Base-by-base conservation (phyloP, 1,140 invertebrate genomes). In the Episyrphus balteatus region DNA sequence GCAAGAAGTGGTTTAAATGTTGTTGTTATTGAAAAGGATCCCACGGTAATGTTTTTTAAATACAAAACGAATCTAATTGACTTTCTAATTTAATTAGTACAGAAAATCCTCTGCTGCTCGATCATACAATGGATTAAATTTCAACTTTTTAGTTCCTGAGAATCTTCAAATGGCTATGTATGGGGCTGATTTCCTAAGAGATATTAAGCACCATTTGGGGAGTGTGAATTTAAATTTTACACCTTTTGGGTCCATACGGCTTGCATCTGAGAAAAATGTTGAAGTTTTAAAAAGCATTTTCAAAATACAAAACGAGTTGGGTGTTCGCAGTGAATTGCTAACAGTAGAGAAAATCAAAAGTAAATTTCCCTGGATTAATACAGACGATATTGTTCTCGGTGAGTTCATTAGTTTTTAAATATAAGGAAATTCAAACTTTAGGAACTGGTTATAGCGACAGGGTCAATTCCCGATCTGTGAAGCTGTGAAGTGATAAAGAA, bases 81-180 rank as follows among this genome's bases (percentile, higher is more conserved):
- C 21, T 26, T 26, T 26, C 8, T 8, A 26, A 41, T 18, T 66
- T 68, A 55, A 79, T 39, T 69, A 97, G 90, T 95, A 92, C 62
- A 71, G 78, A 26, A 70, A 76, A 57, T 77, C 80, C 15, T 84
- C 89, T 12, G 84, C 86, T 7, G 78, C 81, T 46, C 68, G 92
- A 48, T 92, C 91, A 3, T 76, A 82, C 26, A 92, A 92, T 46
- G 86, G 87, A 2, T 69, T 98, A 41, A 75, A 89, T 31, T 93
- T 96, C 61, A 95, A 99, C 66, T 99, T 95, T 73, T 89, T 90
- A 5, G 58, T 94, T 2, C 78, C 83, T 48, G 94, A 98, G 74
- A 97, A 98, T 72, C 87, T 98, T 44, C 72, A 88, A 61, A 86
- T 99, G 78, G 89, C 93, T 0, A 60, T 93, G 50, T 95, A 81